phyloP scores from a whole-genome alignment of 2,797 vertebrate genomes.

The Macropus fuliginosus region DNA sequence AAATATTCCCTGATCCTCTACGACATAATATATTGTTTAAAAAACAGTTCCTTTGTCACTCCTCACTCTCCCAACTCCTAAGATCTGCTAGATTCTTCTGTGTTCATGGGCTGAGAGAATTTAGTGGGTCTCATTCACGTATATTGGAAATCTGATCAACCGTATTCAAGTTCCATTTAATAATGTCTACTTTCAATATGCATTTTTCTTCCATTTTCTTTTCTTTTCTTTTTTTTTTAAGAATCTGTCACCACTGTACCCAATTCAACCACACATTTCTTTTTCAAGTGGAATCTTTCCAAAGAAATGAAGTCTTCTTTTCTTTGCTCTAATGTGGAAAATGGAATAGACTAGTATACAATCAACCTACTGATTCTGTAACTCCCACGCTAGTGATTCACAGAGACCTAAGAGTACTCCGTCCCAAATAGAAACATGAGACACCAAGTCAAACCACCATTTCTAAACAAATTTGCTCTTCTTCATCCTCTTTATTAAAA shows the following conservation, averaged over 20 bases:
- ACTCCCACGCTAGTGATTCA: constrained; percentile 31
- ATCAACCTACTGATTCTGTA: constrained; percentile 3
- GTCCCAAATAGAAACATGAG: constrained; percentile 60
- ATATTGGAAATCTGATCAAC: constrained; percentile 9
- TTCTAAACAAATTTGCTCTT: constrained; percentile 4
- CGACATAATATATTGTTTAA: background rate
- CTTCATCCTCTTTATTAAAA: constrained; percentile 39
- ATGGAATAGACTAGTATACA: constrained; percentile 55
- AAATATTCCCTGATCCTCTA: background rate
- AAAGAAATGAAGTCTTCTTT: constrained; percentile 63
- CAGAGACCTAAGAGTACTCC: constrained; percentile 33
- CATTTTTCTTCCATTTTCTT: constrained; percentile 56
- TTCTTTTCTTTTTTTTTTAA: constrained; percentile 62
- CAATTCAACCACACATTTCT: constrained; percentile 60
- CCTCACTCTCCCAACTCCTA: background rate
- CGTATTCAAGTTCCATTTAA: background rate
- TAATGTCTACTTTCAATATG: constrained; percentile 49
- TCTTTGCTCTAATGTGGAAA: constrained; percentile 57
- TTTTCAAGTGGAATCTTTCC: constrained; percentile 62
- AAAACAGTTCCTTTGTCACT: background rate
- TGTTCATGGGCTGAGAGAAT: background rate
- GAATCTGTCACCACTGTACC: constrained; percentile 37
- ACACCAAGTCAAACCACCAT: constrained; percentile 10
- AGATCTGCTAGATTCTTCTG: constrained; percentile 7
- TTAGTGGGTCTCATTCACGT: constrained; percentile 6